A percentile compares a stretch with the other conserved stretches of the same genome.
phyloP scores from a whole-genome alignment of 2,113 vertebrate species.

The Poeciliopsis prolifica region DNA sequence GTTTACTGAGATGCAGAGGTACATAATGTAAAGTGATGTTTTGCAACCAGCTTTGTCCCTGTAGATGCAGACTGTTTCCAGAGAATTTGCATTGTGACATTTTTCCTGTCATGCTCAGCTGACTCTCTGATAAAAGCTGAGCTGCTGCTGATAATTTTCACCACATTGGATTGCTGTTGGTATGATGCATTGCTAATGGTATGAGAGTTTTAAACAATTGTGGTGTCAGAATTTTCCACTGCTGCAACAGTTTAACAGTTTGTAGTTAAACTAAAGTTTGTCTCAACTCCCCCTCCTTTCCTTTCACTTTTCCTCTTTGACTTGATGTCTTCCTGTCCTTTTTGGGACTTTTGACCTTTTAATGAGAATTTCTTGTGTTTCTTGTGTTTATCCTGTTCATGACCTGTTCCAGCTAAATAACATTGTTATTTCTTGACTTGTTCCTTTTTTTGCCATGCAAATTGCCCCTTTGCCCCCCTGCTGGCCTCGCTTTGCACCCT shows the following conservation, averaged over 20 bases:
- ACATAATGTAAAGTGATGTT: constrained; percentile 63
- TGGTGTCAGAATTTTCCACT: constrained; percentile 32
- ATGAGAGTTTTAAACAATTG: constrained; percentile 45
- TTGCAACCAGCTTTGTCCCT: constrained; percentile 40
- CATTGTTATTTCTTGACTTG: constrained; percentile 20
- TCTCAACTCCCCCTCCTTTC: neutral
- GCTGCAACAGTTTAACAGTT: constrained; percentile 49
- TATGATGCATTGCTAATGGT: constrained; percentile 63
- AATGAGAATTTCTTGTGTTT: constrained; percentile 17
- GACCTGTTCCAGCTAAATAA: constrained; percentile 17
- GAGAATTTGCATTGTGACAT: constrained; percentile 36
- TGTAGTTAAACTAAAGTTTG: constrained; percentile 35
- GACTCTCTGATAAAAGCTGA: constrained; percentile 50
- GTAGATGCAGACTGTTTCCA: constrained; percentile 11
- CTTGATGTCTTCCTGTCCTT: neutral
- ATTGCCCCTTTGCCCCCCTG: constrained; percentile 20
- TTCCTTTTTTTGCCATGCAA: constrained; percentile 18
- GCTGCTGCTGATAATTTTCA: constrained; percentile 37
- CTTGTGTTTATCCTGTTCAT: constrained; percentile 17
- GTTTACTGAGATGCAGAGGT: constrained; percentile 52
- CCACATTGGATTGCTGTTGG: constrained; percentile 15
- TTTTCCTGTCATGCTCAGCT: constrained; percentile 65
- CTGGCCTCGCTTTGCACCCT: constrained; percentile 36
- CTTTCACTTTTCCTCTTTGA: neutral
- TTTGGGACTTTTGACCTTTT: constrained; percentile 4